Evolutionary conservation across 2,888 invertebrate genomes (phyloP).

Genomic region (Apantesis nais): DNA sequence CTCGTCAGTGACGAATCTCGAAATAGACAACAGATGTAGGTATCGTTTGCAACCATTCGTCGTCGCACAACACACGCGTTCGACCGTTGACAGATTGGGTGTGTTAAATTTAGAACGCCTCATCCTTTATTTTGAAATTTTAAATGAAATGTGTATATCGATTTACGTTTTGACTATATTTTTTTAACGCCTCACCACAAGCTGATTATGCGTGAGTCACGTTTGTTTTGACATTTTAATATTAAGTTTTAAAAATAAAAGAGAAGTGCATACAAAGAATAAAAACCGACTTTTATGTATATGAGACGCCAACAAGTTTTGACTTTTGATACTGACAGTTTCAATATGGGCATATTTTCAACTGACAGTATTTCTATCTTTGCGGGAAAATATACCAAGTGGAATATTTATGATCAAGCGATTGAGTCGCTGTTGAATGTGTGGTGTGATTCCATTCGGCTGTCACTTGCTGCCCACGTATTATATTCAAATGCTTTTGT

Average conservation of each 20-base stretch:
- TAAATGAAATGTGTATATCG: conserved; percentile 77
- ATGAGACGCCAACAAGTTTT: conserved; percentile 26
- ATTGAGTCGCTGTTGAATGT: conserved; percentile 62
- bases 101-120: conserved; percentile 79
- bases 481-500: conserved; percentile 76
- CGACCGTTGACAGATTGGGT: conserved; percentile 84
- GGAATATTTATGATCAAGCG: conserved; percentile 68
- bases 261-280: background rate
- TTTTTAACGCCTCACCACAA: background rate
- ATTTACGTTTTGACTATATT: conserved; percentile 55
- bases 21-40: conserved; percentile 83
- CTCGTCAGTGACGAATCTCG: conserved; percentile 75
- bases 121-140: conserved; percentile 78
- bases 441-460: conserved; percentile 61
- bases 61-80: conserved; percentile 81
- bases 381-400: conserved; percentile 56
- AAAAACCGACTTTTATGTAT: background rate
- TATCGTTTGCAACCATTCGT: conserved; percentile 81
- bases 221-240: conserved; percentile 11
- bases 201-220: background rate
- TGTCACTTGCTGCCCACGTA: conserved; percentile 75
- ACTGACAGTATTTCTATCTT: conserved; percentile 50
- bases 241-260: background rate
- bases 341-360: conserved; percentile 43
- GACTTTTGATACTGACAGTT: conserved; percentile 53